Evolutionary conservation across 2,113 vertebrate species (phyloP), one percentile per base, ranked within the genome.

Genomic region (Mus spicilegus): DNA sequence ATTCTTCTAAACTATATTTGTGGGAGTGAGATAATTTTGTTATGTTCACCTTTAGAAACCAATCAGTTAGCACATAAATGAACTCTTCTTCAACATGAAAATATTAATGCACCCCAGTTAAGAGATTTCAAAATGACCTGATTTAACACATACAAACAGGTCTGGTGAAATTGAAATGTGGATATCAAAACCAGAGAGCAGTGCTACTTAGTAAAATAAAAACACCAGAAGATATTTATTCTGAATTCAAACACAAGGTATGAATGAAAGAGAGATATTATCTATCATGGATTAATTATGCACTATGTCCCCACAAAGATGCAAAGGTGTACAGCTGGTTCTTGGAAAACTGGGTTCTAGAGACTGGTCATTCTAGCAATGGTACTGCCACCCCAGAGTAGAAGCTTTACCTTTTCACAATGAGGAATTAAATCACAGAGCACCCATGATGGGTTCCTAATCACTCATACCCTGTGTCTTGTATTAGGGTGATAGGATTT

Each of bases 11-110:
- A 93, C 58, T 82, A 0, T 78, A 63, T 89, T 86, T 75, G 4
- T 75, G 26, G 17, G 28, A 30, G 46, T 5, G 51, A 10, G 33
- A 85, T 80, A 36, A 80, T 90, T 89, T 90, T 58, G 8, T 92
- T 92, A 80, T 20, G n/a, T 19, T 75, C 81, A 67, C 78, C 56
- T 91, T 87, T 82, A 90, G 93, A 95, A 90, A 92, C 19, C 51
- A 94, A 36, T 20, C 73, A 84, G 4, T 28, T 87, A 26, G 22
- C 28, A 81, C 49, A 56, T 4, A 91, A 92, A 84, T 7, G 8
- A 92, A 54, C 51, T 78, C 80, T 58, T 65, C 72, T 91, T 90
- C n/a, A 85, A 77, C 49, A 46, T 54, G 58, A 75, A 19, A 72
- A 81, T 91, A 86, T 82, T 91, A 86, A 94, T 81, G n/a, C 54